Base-by-base conservation (phyloP, 2,113 vertebrate species). In the Rousettus leschenaultii region DNA sequence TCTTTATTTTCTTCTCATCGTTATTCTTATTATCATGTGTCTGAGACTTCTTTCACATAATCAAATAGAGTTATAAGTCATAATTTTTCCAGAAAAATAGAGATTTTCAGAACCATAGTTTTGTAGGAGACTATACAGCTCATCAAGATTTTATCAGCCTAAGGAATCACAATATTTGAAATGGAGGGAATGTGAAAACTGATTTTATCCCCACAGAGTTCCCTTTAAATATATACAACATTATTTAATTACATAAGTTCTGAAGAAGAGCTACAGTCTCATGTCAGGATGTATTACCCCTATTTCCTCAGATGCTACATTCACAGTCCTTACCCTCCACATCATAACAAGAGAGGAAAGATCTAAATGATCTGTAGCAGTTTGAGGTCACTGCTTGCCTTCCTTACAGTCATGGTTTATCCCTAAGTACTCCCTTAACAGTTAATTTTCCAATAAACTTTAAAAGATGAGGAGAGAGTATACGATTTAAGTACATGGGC, bases 181-280 rank as follows among this genome's bases (percentile, higher is more conserved):
- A 77, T 11, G 0, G 2, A 43, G 15, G 4, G 1, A 28, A 79
- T 65, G 13, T 45, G 43, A 45, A 94, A 96, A 45, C 9, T 78
- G 21, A 0, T 0, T 28, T 55, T 65, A 22, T 26, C 16, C 89
- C 89, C 77, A 63, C 53, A 51, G 21, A 73, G 51, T 38, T 68
- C 18, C 73, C 19, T 84, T 68, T 24, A 70, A 82, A 53, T 19
- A 35, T 13, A 43, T 59, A 84, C 35, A 6, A 22, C 24, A 24
- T 3, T 55, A 30, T 73, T 75, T 10, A 61, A 28, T 89, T 92
- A 75, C 5, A 1, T 11, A 77, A 61, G 48, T 77, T 55, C 80
- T 70, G 26, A 63, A 33, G 18, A 94, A 63, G 19, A 35, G 12
- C 8, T 43, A 10, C 26, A 28, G 0, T 4, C 11, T 5, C 16